Percentiles rank a stretch among this genome's conserved stretches.
phyloP scores from a whole-genome alignment of 2,797 vertebrate genomes.

The Oceanodroma leucorhoa region DNA sequence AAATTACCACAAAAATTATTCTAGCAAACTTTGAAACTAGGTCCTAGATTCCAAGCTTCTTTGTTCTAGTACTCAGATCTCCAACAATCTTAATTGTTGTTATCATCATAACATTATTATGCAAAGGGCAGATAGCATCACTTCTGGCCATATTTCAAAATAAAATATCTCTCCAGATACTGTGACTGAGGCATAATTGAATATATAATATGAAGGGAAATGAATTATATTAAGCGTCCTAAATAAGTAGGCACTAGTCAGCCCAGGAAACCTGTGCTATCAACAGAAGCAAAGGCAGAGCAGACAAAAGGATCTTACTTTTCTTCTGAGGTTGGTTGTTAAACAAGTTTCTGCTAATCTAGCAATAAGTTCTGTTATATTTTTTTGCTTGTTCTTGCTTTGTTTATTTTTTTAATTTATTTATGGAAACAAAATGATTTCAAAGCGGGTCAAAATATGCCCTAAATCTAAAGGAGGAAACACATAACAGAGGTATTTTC shows the following conservation, averaged over 20 bases:
- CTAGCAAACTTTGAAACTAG: neutral
- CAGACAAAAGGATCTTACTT: neutral
- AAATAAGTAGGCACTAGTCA: neutral
- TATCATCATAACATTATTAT: neutral
- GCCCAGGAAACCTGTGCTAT: neutral
- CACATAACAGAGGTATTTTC: neutral
- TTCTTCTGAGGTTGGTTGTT: neutral
- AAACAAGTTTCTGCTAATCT: neutral
- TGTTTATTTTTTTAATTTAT: neutral
- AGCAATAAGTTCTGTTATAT: neutral
- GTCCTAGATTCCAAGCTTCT: neutral
- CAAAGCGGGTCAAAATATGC: neutral
- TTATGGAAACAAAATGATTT: neutral
- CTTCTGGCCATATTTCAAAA: neutral
- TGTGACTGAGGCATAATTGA: neutral
- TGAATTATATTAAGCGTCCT: neutral
- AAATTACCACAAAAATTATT: neutral
- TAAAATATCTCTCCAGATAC: neutral
- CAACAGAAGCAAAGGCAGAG: neutral
- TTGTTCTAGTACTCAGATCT: neutral
- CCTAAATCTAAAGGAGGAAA: neutral
- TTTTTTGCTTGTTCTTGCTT: neutral
- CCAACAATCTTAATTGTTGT: neutral
- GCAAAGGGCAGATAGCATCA: neutral
- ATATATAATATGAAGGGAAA: neutral